phyloP scores from a whole-genome alignment of 2,888 invertebrate genomes.

The Tortricodes alternella region DNA sequence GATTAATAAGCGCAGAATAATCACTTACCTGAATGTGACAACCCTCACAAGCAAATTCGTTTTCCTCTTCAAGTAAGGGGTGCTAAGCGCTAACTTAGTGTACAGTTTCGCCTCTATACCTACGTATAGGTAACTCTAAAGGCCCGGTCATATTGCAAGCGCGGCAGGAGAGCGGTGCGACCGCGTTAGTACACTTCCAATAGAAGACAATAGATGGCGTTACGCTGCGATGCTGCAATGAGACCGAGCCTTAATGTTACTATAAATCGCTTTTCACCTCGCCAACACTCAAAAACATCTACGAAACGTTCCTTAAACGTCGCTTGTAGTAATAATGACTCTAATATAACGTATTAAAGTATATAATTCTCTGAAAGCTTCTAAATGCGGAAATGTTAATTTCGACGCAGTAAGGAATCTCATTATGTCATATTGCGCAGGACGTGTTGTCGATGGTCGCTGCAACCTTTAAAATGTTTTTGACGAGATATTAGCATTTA shows the following conservation, averaged over 20 bases:
- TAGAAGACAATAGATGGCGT: too few species aligned
- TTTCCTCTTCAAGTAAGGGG: too few species aligned
- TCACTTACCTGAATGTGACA: too few species aligned
- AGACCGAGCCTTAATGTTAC: neutral
- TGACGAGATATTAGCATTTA: neutral
- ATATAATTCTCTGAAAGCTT: neutral
- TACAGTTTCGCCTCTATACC: too few species aligned
- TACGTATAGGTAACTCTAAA: too few species aligned
- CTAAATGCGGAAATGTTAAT: conserved; percentile 15
- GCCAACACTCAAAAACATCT: conserved; percentile 2
- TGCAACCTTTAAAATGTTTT: conserved; percentile 12
- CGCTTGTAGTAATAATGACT: neutral
- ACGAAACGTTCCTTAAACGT: neutral
- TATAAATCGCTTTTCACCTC: neutral
- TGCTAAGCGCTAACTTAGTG: too few species aligned
- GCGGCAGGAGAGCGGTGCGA: too few species aligned
- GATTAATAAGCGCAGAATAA: too few species aligned
- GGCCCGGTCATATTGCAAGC: too few species aligned
- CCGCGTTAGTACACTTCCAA: too few species aligned
- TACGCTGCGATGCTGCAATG: too few species aligned
- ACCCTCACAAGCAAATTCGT: too few species aligned
- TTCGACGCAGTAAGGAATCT: conserved; percentile 5
- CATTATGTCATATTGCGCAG: conserved; percentile 1
- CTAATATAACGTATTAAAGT: neutral
- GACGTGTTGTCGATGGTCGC: conserved; percentile 5